Base-by-base conservation (phyloP, 2,888 invertebrate genomes). In the Pandemis cinnamomeana region DNA sequence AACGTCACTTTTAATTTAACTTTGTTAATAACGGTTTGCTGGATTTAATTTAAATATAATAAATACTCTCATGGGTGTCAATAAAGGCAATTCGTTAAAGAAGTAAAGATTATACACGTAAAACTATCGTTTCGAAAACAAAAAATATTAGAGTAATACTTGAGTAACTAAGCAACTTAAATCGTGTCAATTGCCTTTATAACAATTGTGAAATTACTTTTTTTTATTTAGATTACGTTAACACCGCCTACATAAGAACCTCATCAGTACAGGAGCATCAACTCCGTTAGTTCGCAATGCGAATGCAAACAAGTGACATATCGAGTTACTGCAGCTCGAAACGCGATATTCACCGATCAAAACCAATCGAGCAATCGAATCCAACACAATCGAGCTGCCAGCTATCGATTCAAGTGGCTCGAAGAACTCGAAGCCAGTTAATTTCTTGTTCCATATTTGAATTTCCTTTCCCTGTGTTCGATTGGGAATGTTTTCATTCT, bases 341-440 rank as follows among this genome's bases (percentile, higher is more conserved):
- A 80, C 82, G 80, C 80, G 80, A 81, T 77, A 77, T 80, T 79
- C 77, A 78, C 77, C 75, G 75, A 73, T 76, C 78, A 79, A 80
- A 80, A 82, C 82, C 80, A 78, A 80, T 79, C 77, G 78, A 77
- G 80, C 81, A 86, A 86, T 84, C 84, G 84, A 84, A 86, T 87
- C 85, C 78, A 84, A 84, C 83, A 82, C 85, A 86, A 87, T 88
- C 86, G 87, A 87, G 83, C 85, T 85, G 86, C 85, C 81, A 81
- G 78, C 81, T 83, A 84, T 81, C 78, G 81, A 78, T 76, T 76
- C 78, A 79, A 79, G 77, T 76, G 76, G 79, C 77, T 78, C 78
- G 77, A 71, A 63, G 46, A 74, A 53, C 67, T 41, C 53, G 42
- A 11, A 63, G 42, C 67, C 41, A 7, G 61, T 67, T 74, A 71